phyloP scores from a whole-genome alignment of 53 echinoderm and acorn worm species.

The Stichopus horrens region DNA sequence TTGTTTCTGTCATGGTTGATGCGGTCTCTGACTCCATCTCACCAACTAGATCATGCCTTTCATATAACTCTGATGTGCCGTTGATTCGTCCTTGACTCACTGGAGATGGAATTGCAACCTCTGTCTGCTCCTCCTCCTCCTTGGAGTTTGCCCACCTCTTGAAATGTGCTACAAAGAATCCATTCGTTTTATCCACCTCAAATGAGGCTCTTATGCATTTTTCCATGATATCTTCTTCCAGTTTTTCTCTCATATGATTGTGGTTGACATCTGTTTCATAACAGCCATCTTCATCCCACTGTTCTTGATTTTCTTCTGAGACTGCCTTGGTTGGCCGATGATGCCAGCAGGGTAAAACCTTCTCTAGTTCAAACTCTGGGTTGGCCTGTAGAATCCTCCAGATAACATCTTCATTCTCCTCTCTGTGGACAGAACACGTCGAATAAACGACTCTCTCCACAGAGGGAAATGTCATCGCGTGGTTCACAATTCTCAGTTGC shows the following conservation, averaged over 20 bases:
- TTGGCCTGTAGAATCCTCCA: conserved; percentile 53
- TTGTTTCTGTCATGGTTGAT: not conserved
- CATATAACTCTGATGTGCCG: not conserved
- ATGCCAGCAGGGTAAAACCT: conserved; percentile 64
- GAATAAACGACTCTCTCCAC: conserved; percentile 85
- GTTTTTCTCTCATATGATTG: not conserved
- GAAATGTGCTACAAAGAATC: conserved; percentile 92
- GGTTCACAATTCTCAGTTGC: conserved; percentile 67
- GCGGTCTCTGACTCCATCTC: too few species aligned
- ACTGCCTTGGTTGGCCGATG: conserved; percentile 39
- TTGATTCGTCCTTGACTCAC: too few species aligned
- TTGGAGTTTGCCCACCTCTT: not conserved
- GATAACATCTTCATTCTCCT: conserved; percentile 90
- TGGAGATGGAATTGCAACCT: not conserved
- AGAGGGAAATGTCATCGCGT: conserved; percentile 78
- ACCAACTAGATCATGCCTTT: too few species aligned
- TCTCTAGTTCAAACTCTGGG: conserved; percentile 60
- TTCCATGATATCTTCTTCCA: conserved; percentile 4
- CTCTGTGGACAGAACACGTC: conserved; percentile 75
- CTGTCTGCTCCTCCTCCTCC: not conserved
- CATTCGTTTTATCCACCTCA: conserved; percentile 69
- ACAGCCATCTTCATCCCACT: conserved; percentile 5
- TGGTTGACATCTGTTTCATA: not conserved
- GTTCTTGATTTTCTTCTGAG: not conserved
- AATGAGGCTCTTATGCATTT: conserved; percentile 71